A percentile compares a stretch with the other conserved stretches of the same genome.
Conservation (phyloP, 2,888 invertebrate genomes). For the Drosophila subquinaria region DNA sequence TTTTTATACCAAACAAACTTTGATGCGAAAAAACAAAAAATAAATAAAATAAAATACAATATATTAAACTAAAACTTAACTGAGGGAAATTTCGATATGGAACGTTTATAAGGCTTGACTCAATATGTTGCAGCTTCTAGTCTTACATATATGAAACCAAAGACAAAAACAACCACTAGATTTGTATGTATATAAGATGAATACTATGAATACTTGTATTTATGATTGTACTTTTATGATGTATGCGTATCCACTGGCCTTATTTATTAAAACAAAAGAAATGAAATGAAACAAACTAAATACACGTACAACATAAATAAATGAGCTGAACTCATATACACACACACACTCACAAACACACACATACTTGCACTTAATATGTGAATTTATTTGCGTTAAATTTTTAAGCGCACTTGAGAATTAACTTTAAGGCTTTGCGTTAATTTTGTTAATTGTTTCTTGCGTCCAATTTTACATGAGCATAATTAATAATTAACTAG, state of each 20-base stretch:
- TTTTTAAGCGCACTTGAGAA: slow-evolving; percentile 62
- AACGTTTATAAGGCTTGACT: slow-evolving; percentile 57
- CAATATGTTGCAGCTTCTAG: slow-evolving; percentile 73
- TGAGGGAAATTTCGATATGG: slow-evolving; percentile 25
- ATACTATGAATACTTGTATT: slow-evolving; percentile 51
- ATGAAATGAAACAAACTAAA: slow-evolving; percentile 46
- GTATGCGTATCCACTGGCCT: slow-evolving; percentile 85
- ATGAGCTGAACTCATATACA: slow-evolving; percentile 49
- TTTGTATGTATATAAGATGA: slow-evolving; percentile 47
- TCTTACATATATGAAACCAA: slow-evolving; percentile 4
- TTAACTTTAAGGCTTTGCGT: slow-evolving; percentile 61
- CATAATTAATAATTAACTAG: slow-evolving; percentile 46
- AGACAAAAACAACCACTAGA: slow-evolving; percentile 37
- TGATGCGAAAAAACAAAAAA: slow-evolving; percentile 18
- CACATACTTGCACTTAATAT: slow-evolving; percentile 46
- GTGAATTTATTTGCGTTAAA: slow-evolving; percentile 57
- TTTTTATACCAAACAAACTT: slow-evolving; percentile 83
- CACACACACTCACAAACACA: slow-evolving; percentile 22
- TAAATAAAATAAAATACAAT: not conserved
- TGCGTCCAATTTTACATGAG: slow-evolving; percentile 77
- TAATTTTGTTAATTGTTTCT: slow-evolving; percentile 72
- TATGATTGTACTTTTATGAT: slow-evolving; percentile 81
- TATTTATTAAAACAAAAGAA: slow-evolving; percentile 75
- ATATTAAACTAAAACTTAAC: slow-evolving; percentile 23
- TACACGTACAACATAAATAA: slow-evolving; percentile 24